These are phyloP conservation scores for Clistopyga incitator DNA, from an alignment of 2,888 invertebrate species.

Conservation along the genomic window DNA sequence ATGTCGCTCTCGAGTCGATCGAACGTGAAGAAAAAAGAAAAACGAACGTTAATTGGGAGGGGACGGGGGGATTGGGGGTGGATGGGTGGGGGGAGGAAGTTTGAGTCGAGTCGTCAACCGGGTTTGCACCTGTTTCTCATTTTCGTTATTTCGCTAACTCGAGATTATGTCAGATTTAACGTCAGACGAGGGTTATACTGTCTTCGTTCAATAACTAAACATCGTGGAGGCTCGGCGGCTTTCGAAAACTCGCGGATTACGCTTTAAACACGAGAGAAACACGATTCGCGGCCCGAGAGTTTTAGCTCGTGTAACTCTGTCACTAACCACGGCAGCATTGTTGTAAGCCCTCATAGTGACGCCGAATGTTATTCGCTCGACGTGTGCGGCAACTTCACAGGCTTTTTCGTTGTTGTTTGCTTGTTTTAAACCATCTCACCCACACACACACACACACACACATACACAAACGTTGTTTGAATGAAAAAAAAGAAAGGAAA, in stretches of 20 bases:
- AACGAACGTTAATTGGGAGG: background rate
- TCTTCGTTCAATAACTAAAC: conserved; percentile 31
- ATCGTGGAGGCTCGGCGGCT: background rate
- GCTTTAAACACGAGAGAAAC: conserved; percentile 22
- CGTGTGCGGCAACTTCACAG: background rate
- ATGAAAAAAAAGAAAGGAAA: background rate
- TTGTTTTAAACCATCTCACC: background rate
- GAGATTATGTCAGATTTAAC: background rate
- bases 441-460: too few species aligned
- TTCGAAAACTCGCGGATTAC: background rate
- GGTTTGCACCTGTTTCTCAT: conserved; percentile 71
- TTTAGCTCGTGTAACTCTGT: background rate
- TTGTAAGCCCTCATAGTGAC: conserved; percentile 24
- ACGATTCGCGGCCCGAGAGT: background rate
- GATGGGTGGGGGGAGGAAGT: background rate
- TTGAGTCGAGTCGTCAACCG: conserved; percentile 65
- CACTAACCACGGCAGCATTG: background rate
- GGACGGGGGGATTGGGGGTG: background rate
- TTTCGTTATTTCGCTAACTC: conserved; percentile 25
- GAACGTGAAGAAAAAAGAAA: conserved; percentile 16
- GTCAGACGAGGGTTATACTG: conserved; percentile 7
- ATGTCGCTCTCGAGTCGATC: conserved; percentile 59
- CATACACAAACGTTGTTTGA: too few species aligned
- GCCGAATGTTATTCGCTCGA: background rate
- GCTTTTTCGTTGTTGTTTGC: too few species aligned